Conservation (phyloP, 2,797 vertebrate genomes). For the Anguilla marmorata region DNA sequence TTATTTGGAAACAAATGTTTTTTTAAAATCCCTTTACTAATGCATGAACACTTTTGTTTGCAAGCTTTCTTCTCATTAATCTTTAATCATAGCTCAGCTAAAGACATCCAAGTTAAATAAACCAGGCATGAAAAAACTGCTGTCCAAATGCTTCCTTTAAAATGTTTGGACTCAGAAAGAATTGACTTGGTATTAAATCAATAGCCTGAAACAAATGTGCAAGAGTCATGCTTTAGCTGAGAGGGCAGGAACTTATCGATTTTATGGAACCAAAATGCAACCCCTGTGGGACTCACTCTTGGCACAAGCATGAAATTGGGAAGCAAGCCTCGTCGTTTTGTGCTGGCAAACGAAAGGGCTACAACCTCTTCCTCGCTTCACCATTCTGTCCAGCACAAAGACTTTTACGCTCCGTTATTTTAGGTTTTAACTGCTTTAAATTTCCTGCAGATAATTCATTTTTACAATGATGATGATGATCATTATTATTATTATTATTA, state of each 20-base stretch:
- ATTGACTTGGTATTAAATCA: not conserved
- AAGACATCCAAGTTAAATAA: not conserved
- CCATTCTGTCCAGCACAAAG: too few relatives aligned
- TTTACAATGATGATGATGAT: too few relatives aligned
- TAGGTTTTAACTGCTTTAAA: too few relatives aligned
- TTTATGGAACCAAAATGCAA: not conserved
- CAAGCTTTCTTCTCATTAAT: not conserved
- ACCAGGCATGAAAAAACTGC: not conserved
- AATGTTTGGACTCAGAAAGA: not conserved
- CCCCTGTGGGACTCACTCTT: not conserved
- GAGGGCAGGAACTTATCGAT: not conserved
- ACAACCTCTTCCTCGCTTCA: too few relatives aligned
- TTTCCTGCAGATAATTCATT: too few relatives aligned
- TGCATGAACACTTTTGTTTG: not conserved
- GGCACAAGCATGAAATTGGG: not conserved
- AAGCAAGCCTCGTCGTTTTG: too few relatives aligned
- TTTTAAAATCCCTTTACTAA: too few relatives aligned
- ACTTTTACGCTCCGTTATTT: too few relatives aligned
- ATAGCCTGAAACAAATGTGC: not conserved
- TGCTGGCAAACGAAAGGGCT: too few relatives aligned
- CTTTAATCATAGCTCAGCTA: not conserved
- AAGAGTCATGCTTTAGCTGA: not conserved
- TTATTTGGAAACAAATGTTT: too few relatives aligned
- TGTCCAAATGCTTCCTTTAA: not conserved
- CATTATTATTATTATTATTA: too few relatives aligned